Evolutionary conservation across 2,113 vertebrate genomes (phyloP), one percentile per base, ranked within the genome.

Genomic region (Acrocephalus kingi): DNA sequence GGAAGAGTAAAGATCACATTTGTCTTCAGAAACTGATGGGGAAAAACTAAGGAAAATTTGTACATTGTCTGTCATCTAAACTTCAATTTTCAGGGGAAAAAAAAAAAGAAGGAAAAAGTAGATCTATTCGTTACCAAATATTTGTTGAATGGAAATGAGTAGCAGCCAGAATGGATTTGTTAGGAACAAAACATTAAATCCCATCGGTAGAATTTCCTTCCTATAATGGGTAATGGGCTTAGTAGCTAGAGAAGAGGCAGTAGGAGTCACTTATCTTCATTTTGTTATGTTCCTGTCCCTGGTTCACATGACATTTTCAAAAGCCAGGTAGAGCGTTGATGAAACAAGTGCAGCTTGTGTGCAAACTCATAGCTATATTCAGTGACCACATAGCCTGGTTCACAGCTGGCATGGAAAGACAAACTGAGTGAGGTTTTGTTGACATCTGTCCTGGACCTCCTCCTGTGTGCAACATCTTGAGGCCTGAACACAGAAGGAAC

Each of bases 61-160:
- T 35, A 15, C 9, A 21, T 35, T 51, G 7, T 67, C 10, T 35
- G 20, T 25, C 52, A 59, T 10, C 8, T 51, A 35, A 51, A 58
- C 8, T 4, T 51, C 31, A 25, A 22, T 51, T 68, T 76, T n/a
- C 31, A 43, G 31, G 13, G 13, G 1, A 0, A 1, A 49, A 43
- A 61, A 37, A 13, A 27, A 30, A 48, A 24, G 3, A 54, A 52
- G 43, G 8, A 51, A 77, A 37, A 21, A 54, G 15, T 52, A 63
- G 10, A 33, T 54, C 15, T 52, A 13, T 33, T 75, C 89, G 9
- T 61, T 66, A 61, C 9, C 25, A 66, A 78, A 23, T 43, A 51
- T 25, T 58, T 63, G 13, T 59, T 58, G 37, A 83, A 54, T 45
- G 2, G 9, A 83, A 71, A 58, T 41, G 5, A 51, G 7, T 27